Evolutionary conservation across 2,113 vertebrate genomes (phyloP), one percentile per base, ranked within the genome.

Genomic region (Gnathonemus echidnorhynchus): DNA sequence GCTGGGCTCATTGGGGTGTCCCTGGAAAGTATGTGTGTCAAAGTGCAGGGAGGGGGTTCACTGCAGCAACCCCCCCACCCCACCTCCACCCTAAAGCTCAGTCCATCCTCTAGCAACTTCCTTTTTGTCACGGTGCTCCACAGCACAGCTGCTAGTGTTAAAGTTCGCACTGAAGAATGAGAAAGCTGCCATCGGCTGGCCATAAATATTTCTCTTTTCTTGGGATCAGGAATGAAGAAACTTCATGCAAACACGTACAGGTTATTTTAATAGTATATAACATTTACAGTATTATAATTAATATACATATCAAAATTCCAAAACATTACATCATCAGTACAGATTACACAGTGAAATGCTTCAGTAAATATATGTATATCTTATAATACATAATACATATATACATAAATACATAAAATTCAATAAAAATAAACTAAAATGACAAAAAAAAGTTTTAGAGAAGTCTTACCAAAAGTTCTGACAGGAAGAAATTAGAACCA

Each of bases 1-100:
- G 95, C 97, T 94, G 96, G 93, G 96, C 95, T 94, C 95, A 95
- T 89, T 94, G 90, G 95, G 94, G 95, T 95, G 93, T 91, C 93
- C 87, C 66, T 93, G 91, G 93, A 95, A 94, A 94, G 93, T 95
- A 94, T 95, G 94, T 94, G 93, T 93, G 93, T 90, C 93, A 94
- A 91, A 95, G 93, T 90, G 92, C 89, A 92, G 52, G 88, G 52
- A 93, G 92, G 80, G 93, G 92, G 92, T 92, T 90, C 70, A 84
- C 89, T 92, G 87, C 93, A 93, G 90, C 90, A 10, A 91, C 84
- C 84, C 90, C 39, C 90, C 80, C 88, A 19, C 74, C 88, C 88
- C 70, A 88, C 62, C 77, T 80, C 90, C 90, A 66, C 92, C 27
- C 84, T 84, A 62, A 56, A 91, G 90, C 89, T 88, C 88, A n/a